phyloP scores from a whole-genome alignment of 2,113 vertebrate species.

The Strigops habroptila region DNA sequence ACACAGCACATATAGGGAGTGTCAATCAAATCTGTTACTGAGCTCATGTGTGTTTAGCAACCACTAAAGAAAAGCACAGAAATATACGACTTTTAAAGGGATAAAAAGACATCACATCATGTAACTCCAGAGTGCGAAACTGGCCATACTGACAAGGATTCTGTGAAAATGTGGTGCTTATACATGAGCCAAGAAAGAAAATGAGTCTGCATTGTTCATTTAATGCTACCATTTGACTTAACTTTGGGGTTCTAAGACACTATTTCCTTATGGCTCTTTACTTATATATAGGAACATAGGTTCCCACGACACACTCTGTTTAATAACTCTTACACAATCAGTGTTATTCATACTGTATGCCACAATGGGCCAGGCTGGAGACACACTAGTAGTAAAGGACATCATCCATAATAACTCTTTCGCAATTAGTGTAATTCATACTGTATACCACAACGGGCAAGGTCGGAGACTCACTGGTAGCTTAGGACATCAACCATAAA shows the following conservation, averaged over 20 bases:
- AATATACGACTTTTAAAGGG: background rate
- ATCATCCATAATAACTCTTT: conserved; percentile 10
- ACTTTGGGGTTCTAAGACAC: background rate
- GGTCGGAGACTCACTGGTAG: background rate
- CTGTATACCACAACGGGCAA: background rate
- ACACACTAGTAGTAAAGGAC: background rate
- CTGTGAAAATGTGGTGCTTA: background rate
- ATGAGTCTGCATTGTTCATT: background rate
- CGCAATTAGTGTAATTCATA: background rate
- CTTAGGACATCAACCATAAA: background rate
- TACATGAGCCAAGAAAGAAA: background rate
- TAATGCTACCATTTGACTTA: background rate
- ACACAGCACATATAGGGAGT: background rate
- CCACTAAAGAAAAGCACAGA: background rate
- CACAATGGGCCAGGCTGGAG: background rate
- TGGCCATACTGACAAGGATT: background rate
- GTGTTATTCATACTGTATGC: background rate
- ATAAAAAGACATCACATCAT: background rate
- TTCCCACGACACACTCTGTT: background rate
- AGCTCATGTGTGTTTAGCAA: background rate
- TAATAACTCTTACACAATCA: conserved; percentile 10
- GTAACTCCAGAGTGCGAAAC: background rate
- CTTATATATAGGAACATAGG: background rate
- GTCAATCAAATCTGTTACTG: background rate
- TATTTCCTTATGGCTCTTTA: background rate